phyloP scores from a whole-genome alignment of 35 echinoderm and acorn worm species.

The Amphiura filiformis region DNA sequence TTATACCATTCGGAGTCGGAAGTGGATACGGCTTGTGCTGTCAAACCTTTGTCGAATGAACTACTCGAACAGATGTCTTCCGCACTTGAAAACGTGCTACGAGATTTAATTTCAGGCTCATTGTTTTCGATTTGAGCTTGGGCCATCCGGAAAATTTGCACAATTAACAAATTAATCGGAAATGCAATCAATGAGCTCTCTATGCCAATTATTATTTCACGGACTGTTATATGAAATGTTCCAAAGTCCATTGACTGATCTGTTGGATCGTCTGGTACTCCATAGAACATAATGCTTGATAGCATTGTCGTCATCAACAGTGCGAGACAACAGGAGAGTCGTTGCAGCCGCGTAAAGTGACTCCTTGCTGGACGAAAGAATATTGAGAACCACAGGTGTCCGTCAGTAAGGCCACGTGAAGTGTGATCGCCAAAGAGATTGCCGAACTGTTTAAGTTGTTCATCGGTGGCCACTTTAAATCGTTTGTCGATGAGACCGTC shows the following conservation, averaged over 20 bases:
- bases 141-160: too few species aligned
- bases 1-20: too few species aligned
- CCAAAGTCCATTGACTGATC: constrained; percentile 90
- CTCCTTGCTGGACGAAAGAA: constrained; percentile 58
- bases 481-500: constrained; percentile 53
- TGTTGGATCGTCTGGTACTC: constrained; percentile 53
- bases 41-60: too few species aligned
- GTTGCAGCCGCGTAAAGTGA: constrained; percentile 78
- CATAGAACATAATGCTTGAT: constrained; percentile 98
- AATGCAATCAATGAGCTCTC: constrained; percentile 77
- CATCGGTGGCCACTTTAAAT: constrained; percentile 43
- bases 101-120: too few species aligned
- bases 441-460: constrained; percentile 51
- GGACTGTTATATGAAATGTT: constrained; percentile 64
- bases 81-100: too few species aligned
- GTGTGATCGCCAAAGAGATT: constrained; percentile 61
- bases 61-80: too few species aligned
- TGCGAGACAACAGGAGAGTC: constrained; percentile 78
- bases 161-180: constrained; percentile 85
- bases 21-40: too few species aligned
- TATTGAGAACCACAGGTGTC: constrained; percentile 95
- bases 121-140: too few species aligned
- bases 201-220: constrained; percentile 87
- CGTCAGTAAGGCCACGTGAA: constrained; percentile 68
- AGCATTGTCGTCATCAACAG: constrained; percentile 81